A percentile compares a stretch with the other conserved stretches of the same genome.
Conservation (phyloP, 2,888 invertebrate species). For the Heliconius sara region DNA sequence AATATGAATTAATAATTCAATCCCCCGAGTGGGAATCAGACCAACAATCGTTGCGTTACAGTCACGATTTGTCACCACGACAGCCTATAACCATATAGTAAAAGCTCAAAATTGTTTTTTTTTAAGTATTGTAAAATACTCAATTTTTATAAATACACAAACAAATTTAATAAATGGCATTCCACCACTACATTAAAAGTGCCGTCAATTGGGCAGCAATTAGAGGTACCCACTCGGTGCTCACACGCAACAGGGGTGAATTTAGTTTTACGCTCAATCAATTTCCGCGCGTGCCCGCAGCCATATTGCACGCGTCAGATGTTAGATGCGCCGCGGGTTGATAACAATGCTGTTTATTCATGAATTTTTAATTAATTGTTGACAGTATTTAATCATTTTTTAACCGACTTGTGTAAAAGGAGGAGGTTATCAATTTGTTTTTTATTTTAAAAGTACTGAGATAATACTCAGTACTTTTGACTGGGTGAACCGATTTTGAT, state of each 20-base stretch:
- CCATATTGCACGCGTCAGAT: conserved; percentile 84
- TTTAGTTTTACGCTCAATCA: conserved; percentile 84
- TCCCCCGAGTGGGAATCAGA: too few species aligned
- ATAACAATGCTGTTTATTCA: conserved; percentile 61
- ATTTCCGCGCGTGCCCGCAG: conserved; percentile 81
- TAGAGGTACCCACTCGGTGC: conserved; percentile 57
- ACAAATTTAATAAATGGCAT: conserved; percentile 54
- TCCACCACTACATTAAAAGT: conserved; percentile 57
- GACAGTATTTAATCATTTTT: conserved; percentile 2
- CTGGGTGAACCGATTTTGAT: too few species aligned
- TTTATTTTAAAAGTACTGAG: neutral
- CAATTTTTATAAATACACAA: conserved; percentile 22
- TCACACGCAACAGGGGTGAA: conserved; percentile 77
- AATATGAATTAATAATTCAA: too few species aligned
- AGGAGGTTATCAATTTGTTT: neutral
- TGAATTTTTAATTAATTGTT: conserved; percentile 53
- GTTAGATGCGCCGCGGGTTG: conserved; percentile 63
- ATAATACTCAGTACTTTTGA: too few species aligned
- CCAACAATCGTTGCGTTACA: too few species aligned
- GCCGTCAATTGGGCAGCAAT: conserved; percentile 77
- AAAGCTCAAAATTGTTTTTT: neutral
- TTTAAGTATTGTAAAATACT: conserved; percentile 15
- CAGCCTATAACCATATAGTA: too few species aligned
- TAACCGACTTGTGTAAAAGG: too few species aligned
- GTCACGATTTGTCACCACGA: too few species aligned